Base-by-base conservation (phyloP, 2,888 invertebrate genomes). In the Tupiocoris notatus region DNA sequence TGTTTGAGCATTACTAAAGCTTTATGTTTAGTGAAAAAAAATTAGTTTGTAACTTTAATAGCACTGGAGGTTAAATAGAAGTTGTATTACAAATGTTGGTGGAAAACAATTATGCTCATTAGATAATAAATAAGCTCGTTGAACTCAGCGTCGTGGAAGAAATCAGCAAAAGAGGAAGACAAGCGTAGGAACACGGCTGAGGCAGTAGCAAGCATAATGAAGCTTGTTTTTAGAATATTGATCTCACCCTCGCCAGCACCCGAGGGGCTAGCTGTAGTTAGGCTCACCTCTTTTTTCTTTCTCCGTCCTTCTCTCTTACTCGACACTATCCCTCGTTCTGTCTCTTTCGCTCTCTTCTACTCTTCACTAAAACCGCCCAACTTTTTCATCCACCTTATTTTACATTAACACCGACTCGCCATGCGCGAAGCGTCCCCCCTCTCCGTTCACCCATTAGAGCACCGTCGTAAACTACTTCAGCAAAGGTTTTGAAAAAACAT, bases 181-280 rank as follows among this genome's bases (percentile, higher is more conserved):
- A 63, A 23, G 23, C 63, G 23, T 12, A n/a, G 20, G 22, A 23
- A 22, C 16, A 1, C n/a, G 65, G 54, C 23, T 23, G 39, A 39
- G 65, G 16, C 23, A 16, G 25, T 6, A 39, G 65, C 54, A 65
- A 39, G 65, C 25, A 65, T 65, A 65, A 65, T 65, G 65, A 65
- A 65, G 39, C 65, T 25, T 65, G 65, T 39, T 65, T 65, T 65
- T 23, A 39, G 65, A 65, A 65, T 65, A 65, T 65, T 23, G 65
- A 65, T 65, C 65, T 6, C 39, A 16, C 63, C 63, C n/a, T 7
- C 39, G 18, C 65, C 25, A 39, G 25, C 39, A 39, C 6, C 39
- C 39, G 3, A 39, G 39, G 39, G 39, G 6, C 39, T 39, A 39
- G 12, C 39, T 12, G 39, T 39, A 39, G 39, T 39, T 12, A 39